Percentiles rank a stretch among this genome's conserved stretches.
phyloP scores from a whole-genome alignment of 2,888 invertebrate genomes.

The Pandemis cinnamomeana region DNA sequence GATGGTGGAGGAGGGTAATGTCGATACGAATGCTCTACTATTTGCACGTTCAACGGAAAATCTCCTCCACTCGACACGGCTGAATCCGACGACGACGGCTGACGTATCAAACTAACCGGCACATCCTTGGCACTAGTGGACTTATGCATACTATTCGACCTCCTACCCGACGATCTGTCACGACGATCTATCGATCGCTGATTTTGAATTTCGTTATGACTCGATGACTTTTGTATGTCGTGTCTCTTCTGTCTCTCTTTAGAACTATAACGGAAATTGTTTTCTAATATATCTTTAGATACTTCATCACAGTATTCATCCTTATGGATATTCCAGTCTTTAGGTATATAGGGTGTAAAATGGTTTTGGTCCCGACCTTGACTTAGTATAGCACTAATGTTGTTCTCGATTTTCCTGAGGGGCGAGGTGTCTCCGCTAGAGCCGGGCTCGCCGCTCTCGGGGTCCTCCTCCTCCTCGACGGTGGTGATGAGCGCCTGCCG shows the following conservation, averaged over 20 bases:
- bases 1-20: constrained; percentile 77
- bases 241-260: constrained; percentile 81
- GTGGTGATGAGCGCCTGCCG: constrained; percentile 88
- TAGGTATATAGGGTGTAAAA: constrained; percentile 81
- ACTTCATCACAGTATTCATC: constrained; percentile 84
- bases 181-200: constrained; percentile 80
- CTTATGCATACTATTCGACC: constrained; percentile 88
- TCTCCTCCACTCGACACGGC: constrained; percentile 84
- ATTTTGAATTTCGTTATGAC: constrained; percentile 86
- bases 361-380: constrained; percentile 83
- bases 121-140: constrained; percentile 90
- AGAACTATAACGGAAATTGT: constrained; percentile 82
- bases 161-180: constrained; percentile 76
- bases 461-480: constrained; percentile 87
- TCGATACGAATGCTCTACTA: constrained; percentile 85
- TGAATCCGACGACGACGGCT: constrained; percentile 81
- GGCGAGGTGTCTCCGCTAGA: constrained; percentile 87
- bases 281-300: constrained; percentile 81
- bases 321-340: constrained; percentile 85
- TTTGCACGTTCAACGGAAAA: constrained; percentile 87
- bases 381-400: constrained; percentile 88
- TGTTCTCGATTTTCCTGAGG: constrained; percentile 88
- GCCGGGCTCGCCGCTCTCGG: constrained; percentile 85
- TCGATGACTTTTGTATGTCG: constrained; percentile 86
- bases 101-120: constrained; percentile 83